Evolutionary conservation across 1,140 invertebrate species (phyloP).

Genomic region (Brachionus angularis): DNA sequence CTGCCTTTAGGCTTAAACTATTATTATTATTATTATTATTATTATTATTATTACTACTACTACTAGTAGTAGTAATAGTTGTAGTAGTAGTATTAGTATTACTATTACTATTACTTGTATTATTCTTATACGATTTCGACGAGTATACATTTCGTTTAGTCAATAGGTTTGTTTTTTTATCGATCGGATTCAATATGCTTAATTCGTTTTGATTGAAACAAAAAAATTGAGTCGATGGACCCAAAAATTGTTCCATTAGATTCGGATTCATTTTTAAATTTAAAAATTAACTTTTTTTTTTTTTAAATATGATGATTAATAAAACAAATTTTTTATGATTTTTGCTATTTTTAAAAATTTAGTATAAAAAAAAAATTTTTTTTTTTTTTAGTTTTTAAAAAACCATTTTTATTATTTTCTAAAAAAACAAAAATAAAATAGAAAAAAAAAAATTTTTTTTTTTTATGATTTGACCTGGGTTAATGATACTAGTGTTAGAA

Average conservation of each 20-base stretch:
- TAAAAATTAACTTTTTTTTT: too few relatives aligned
- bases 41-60: not conserved
- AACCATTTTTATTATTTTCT: too few relatives aligned
- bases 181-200: conserved; percentile 9
- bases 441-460: too few relatives aligned
- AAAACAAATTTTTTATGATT: not conserved
- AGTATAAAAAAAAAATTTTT: too few relatives aligned
- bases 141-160: conserved; percentile 31
- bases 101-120: conserved; percentile 7
- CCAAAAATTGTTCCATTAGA: conserved; percentile 44
- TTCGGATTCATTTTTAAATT: conserved; percentile 24
- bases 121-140: not conserved
- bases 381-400: too few relatives aligned
- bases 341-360: conserved; percentile 3
- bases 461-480: too few relatives aligned
- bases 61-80: not conserved
- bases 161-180: conserved; percentile 28
- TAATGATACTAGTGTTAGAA: too few relatives aligned
- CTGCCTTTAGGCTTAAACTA: too few relatives aligned
- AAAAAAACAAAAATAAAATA: too few relatives aligned
- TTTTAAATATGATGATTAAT: too few relatives aligned
- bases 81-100: not conserved
- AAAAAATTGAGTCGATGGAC: conserved; percentile 44
- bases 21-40: too few relatives aligned
- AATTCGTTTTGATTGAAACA: conserved; percentile 40